Evolutionary conservation across 2,113 vertebrate genomes (phyloP), one percentile per base, ranked within the genome.

Genomic region (Phycodurus eques): DNA sequence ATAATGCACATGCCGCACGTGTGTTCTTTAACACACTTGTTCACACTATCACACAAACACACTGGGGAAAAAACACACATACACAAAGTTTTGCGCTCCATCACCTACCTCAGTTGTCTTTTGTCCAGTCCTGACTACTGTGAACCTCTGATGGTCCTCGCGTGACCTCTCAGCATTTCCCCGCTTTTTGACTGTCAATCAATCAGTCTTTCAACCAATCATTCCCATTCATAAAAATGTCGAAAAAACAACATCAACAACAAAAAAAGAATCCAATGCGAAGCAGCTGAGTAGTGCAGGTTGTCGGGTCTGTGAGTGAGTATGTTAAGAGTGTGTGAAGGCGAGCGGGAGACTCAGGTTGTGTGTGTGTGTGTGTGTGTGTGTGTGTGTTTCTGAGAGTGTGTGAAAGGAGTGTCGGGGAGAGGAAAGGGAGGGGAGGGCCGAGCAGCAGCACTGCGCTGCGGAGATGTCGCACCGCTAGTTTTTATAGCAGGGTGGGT

Each of bases 401-500:
- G 83, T 81, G 81, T 17, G 44, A 66, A 44, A 47, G 64, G 88
- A 90, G 87, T 70, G 75, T 80, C 3, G 59, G 59, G 59, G 88
- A 84, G 88, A 87, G 87, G 82, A 83, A 86, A 88, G 90, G 87
- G 82, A 86, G 90, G 90, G 85, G 88, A 90, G 91, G 89, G 89
- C 64, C 44, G 64, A 66, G 87, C 84, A 89, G 90, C 90, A 90
- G 87, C 88, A 90, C 89, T 91, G 92, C 90, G 83, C 89, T 91
- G 92, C 85, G 84, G 91, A 92, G 93, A 92, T 92, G 93, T 92
- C 89, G 90, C 91, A 92, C 91, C 89, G 87, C 92, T 92, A 93
- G 93, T 91, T 94, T 94, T 94, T 94, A 94, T 94, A 93, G 93
- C 92, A 93, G 93, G 93, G 93, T 93, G 93, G 92, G 92, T 92